Evolutionary conservation across 2,113 vertebrate genomes (phyloP).

Genomic region (Sisor rabdophorus): DNA sequence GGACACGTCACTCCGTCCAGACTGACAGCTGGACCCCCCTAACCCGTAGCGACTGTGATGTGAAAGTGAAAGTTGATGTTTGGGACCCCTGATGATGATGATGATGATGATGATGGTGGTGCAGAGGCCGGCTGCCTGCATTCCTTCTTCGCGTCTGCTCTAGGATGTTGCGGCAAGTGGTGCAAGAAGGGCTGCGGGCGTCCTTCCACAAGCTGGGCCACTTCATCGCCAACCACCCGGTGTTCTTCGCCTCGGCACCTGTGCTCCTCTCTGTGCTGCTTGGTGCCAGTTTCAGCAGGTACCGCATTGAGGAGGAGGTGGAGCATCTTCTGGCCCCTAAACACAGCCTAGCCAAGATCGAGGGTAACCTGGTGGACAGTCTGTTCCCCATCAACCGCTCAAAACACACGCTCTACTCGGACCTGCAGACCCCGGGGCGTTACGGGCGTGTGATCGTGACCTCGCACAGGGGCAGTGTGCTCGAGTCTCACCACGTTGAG

Average conservation of each 20-base stretch:
- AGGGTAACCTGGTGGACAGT: conserved; percentile 94
- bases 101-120: conserved; percentile 55
- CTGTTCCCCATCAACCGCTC: conserved; percentile 95
- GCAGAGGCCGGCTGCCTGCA: conserved; percentile 80
- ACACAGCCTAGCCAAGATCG: conserved; percentile 95
- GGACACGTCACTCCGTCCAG: neutral
- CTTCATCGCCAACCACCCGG: conserved; percentile 92
- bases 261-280: conserved; percentile 92
- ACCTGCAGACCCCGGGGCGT: conserved; percentile 89
- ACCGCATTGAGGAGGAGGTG: conserved; percentile 90
- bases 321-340: conserved; percentile 91
- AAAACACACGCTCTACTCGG: conserved; percentile 93
- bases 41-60: neutral
- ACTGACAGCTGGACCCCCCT: neutral
- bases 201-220: conserved; percentile 88
- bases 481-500: conserved; percentile 87
- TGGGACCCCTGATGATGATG: conserved; percentile 56
- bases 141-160: conserved; percentile 78
- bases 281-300: conserved; percentile 94
- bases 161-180: conserved; percentile 94
- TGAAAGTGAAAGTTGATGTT: conserved; percentile 44
- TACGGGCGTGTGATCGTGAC: conserved; percentile 94
- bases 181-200: conserved; percentile 90
- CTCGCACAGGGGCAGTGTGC: conserved; percentile 84
- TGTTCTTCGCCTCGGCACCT: conserved; percentile 92